Evolutionary conservation across 2,113 vertebrate species (phyloP), one percentile per base, ranked within the genome.

Genomic region (Crotophaga sulcirostris): DNA sequence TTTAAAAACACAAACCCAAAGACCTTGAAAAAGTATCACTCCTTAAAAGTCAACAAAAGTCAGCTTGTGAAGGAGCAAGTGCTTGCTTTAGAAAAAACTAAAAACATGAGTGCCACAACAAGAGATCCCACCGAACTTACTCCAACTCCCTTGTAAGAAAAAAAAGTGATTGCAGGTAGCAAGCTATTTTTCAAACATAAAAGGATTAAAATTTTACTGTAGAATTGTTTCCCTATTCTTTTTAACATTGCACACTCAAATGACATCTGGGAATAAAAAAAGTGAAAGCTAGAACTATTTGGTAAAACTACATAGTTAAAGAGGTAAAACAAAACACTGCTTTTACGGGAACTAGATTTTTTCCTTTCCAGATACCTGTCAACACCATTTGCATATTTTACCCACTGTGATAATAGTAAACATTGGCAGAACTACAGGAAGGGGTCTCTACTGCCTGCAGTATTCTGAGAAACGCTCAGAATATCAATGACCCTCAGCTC

Each of bases 401-500:
- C 29, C 55, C 58, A 44, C 88, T 77, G 82, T 69, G 89, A 83
- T 59, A 73, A 72, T 6, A 82, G 93, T 45, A 83, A 97, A 93
- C 44, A 69, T 2, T 82, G 93, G 94, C 96, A 92, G 66, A 77
- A 49, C 25, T 36, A 60, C 63, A 78, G 79, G 72, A 60, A 89
- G 64, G 74, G 70, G 45, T 90, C 68, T 82, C 44, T n/a, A n/a
- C 68, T 84, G 97, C 81, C 77, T 87, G 85, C 70, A 85, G 23
- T 62, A 94, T 24, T 42, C 59, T 15, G 92, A 96, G 94, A 95
- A 96, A 45, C 44, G 36, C 94, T 89, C 13, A 13, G 96, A 97
- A 97, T 96, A 97, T 31, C 96, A 96, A 75, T 88, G 95, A 80
- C 77, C 79, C 91, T 23, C 42, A 58, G 94, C 79, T 96, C 87